These are phyloP conservation scores for Panagrolaimus sp. DNA, from an alignment of 1,140 invertebrate genomes.

Conservation along the genomic window DNA sequence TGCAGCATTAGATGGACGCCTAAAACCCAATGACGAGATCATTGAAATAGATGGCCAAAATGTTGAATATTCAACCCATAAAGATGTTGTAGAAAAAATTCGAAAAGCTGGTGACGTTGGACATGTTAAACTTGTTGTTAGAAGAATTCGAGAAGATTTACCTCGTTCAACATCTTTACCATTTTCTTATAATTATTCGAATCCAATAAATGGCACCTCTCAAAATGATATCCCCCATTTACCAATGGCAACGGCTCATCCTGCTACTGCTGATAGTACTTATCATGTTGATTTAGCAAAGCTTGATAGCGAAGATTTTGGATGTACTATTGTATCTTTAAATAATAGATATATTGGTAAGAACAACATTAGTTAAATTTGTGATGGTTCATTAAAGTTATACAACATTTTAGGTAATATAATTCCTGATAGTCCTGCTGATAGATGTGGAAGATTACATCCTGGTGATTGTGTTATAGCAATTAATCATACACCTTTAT, in stretches of 20 bases:
- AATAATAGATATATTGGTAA: slow-evolving; percentile 87
- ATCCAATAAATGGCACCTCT: no score
- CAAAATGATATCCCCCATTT: slow-evolving; percentile 21
- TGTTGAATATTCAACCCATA: slow-evolving; percentile 78
- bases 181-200: slow-evolving; percentile 22
- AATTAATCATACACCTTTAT: slow-evolving; percentile 86
- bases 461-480: slow-evolving; percentile 91
- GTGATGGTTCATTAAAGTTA: neutral
- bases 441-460: slow-evolving; percentile 77
- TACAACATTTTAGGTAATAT: slow-evolving; percentile 69
- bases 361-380: slow-evolving; percentile 38
- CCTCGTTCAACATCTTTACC: slow-evolving; percentile 24
- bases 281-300: slow-evolving; percentile 82
- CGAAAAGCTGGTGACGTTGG: slow-evolving; percentile 63
- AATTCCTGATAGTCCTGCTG: slow-evolving; percentile 87
- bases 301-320: slow-evolving; percentile 90
- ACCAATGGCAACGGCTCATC: slow-evolving; percentile 20
- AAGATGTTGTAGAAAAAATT: slow-evolving; percentile 81
- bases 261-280: slow-evolving; percentile 54
- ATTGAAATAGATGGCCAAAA: slow-evolving; percentile 76
- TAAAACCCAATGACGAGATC: slow-evolving; percentile 81
- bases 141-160: slow-evolving; percentile 22
- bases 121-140: slow-evolving; percentile 53
- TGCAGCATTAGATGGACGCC: slow-evolving; percentile 76
- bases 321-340: slow-evolving; percentile 95